phyloP scores from a whole-genome alignment of 2,797 vertebrate genomes.

The Babyrousa celebensis region DNA sequence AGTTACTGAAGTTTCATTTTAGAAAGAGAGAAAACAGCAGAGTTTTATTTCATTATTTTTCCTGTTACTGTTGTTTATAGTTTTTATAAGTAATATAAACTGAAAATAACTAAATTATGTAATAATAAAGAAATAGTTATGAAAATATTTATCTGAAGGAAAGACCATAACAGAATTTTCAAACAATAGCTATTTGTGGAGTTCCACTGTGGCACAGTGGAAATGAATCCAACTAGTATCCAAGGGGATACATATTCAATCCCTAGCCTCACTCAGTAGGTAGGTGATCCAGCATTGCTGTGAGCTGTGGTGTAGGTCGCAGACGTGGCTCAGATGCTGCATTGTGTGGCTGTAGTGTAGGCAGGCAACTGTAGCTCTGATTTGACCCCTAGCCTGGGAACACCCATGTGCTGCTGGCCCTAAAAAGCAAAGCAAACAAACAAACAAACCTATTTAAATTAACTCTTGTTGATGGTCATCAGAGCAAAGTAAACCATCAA shows the following conservation, averaged over 20 bases:
- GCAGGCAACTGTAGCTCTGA: too few relatives aligned
- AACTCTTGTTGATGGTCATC: neutral
- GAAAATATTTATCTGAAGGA: conserved; percentile 40
- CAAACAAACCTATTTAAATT: neutral
- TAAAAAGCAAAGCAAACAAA: too few relatives aligned
- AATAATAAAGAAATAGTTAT: neutral
- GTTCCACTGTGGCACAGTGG: too few relatives aligned
- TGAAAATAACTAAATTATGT: neutral
- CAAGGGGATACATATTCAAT: too few relatives aligned
- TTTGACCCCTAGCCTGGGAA: too few relatives aligned
- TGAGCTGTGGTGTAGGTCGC: too few relatives aligned
- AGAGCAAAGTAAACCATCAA: neutral
- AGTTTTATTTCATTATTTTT: conserved; percentile 22
- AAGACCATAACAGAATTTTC: neutral
- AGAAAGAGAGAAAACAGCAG: neutral
- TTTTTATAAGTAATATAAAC: neutral
- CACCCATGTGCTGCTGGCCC: too few relatives aligned
- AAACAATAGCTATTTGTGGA: neutral
- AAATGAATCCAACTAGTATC: too few relatives aligned
- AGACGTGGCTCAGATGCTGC: too few relatives aligned
- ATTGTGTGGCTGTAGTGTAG: too few relatives aligned
- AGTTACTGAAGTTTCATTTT: conserved; percentile 5
- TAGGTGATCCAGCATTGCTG: too few relatives aligned
- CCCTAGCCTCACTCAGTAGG: too few relatives aligned
- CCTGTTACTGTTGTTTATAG: neutral